Base-by-base conservation (phyloP, 1,140 invertebrate genomes). In the Orchestia grillus region DNA sequence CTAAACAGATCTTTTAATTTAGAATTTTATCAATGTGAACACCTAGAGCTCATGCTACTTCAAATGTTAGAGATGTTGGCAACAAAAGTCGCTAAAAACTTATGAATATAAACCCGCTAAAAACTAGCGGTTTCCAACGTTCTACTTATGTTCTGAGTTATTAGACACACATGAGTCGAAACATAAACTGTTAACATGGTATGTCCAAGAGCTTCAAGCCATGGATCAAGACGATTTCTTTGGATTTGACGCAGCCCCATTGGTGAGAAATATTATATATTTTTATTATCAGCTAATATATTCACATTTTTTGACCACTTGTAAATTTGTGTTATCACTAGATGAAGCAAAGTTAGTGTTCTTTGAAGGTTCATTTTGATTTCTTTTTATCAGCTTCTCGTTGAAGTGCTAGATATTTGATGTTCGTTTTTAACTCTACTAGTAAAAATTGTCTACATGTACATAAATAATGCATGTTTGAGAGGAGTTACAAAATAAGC, bases 151-250 rank as follows among this genome's bases (percentile, higher is more conserved):
- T 77, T 77, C 62, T 23, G 62, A 15, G 6, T 19, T 53, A 6
- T 8, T 6, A 19, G 62, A 77, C 62, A 77, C 28, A 77, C 11
- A 23, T 77, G 62, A 23, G 23, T 42, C 88, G 88, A 90, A 90
- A 41, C 88, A 90, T 90, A 19, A 44, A 90, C 15, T 42, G 88
- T 90, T 90, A 90, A 42, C 88, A 90, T 90, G 88, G 41, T 90
- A 41, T 44, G 15, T 90, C 4, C 42, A 42, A 90, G 43, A 90
- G 41, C 88, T 90, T 11, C 88, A 28, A 90, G 47, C 8, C 3
- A 95, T 95, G 95, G 57, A 95, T 95, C 87, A 77, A 88, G 95
- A 95, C 44, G 87, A 96, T 57, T 91, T 91, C 44, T 95, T 96
- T 90, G 87, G 96, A 96, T 96, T 96, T 96, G 96, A 96, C 95